Evolutionary conservation across 2,797 vertebrate species (phyloP).

Genomic region (Nannoperca obscura): DNA sequence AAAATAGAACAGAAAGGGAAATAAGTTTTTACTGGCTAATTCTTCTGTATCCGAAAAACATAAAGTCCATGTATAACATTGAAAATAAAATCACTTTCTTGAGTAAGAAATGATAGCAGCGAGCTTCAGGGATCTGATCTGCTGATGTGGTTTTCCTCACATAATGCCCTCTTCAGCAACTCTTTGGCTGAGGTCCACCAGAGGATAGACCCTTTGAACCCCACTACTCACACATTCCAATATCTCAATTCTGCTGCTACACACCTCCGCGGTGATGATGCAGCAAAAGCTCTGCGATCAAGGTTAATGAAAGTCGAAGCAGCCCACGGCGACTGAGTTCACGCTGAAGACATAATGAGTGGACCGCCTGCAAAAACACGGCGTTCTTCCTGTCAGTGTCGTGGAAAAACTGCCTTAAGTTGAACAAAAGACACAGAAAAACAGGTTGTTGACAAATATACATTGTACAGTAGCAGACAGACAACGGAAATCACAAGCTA

Average conservation of each 20-base stretch:
- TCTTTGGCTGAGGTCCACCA: conserved; percentile 60
- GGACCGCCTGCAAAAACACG: conserved; percentile 32
- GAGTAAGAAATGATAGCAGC: background rate
- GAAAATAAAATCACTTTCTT: conserved; percentile 12
- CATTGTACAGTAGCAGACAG: no score
- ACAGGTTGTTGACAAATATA: no score
- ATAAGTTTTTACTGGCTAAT: background rate
- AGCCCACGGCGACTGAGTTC: conserved; percentile 28
- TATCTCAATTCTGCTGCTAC: conserved; percentile 47
- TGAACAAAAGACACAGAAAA: no score
- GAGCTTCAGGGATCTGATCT: conserved; percentile 63
- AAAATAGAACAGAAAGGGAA: conserved; percentile 11
- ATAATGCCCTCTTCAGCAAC: conserved; percentile 65
- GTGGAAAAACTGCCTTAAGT: no score
- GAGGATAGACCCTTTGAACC: conserved; percentile 68
- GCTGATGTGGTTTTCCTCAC: conserved; percentile 59
- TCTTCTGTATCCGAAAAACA: background rate
- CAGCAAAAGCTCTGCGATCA: conserved; percentile 55
- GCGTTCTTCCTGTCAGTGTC: conserved; percentile 10
- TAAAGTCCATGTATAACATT: background rate
- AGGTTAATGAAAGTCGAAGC: conserved; percentile 74
- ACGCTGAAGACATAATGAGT: conserved; percentile 28
- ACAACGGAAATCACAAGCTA: no score
- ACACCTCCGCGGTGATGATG: conserved; percentile 57
- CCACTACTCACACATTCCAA: conserved; percentile 30